Conservation (phyloP, 2,797 vertebrate species). For the Sardinella longiceps region DNA sequence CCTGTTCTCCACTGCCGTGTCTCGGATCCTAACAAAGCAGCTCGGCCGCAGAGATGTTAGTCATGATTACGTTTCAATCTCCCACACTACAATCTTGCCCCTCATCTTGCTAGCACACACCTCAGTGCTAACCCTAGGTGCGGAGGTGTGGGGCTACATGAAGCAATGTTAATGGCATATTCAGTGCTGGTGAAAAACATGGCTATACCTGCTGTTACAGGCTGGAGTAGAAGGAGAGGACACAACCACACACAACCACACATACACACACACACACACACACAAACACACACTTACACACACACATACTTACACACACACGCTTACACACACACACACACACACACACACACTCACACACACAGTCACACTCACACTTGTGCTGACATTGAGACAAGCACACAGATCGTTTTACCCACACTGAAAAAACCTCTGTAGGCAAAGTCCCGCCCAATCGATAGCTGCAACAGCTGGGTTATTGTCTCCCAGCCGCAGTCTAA, state of each 20-base stretch:
- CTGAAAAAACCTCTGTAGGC: slow-evolving; percentile 17
- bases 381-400: slow-evolving; percentile 19
- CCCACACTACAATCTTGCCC: background rate
- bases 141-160: background rate
- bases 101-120: background rate
- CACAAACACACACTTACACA: background rate
- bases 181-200: background rate
- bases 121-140: no score
- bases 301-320: background rate
- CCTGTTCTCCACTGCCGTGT: background rate
- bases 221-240: background rate
- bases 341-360: background rate
- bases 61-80: background rate
- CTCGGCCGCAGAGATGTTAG: background rate
- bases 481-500: slow-evolving; percentile 34
- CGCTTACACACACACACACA: background rate
- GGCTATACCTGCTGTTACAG: background rate
- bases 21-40: background rate
- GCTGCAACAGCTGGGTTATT: slow-evolving; percentile 44
- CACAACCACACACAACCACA: background rate
- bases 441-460: slow-evolving; percentile 49
- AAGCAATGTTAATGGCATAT: background rate
- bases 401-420: slow-evolving; percentile 15
- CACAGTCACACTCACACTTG: background rate
- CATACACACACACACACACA: background rate